These are phyloP conservation scores for Cheilosia soror DNA, from an alignment of 2,888 invertebrate genomes.

Conservation along the genomic window DNA sequence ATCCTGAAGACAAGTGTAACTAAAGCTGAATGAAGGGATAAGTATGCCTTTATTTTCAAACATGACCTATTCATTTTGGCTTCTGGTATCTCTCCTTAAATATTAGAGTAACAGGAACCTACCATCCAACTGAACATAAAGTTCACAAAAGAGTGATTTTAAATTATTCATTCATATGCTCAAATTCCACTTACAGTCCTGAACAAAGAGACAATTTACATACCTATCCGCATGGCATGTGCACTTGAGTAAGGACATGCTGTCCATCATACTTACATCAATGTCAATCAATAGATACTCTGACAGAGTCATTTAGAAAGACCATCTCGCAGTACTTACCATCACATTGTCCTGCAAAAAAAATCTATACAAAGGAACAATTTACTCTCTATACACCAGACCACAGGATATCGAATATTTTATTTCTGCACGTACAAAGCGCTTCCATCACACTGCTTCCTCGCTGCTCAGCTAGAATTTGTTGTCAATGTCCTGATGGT, in stretches of 20 bases:
- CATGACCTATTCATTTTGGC: not conserved
- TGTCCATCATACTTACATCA: conserved; percentile 25
- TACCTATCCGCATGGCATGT: not conserved
- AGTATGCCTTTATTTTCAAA: not conserved
- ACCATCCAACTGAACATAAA: not conserved
- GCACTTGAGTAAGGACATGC: not conserved
- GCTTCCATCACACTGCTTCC: not conserved
- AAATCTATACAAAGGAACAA: conserved; percentile 1
- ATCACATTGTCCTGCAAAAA: conserved; percentile 27
- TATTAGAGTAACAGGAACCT: not conserved
- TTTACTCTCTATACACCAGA: conserved; percentile 19
- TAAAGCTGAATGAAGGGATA: not conserved
- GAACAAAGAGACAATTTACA: conserved; percentile 31
- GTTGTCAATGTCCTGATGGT: conserved; percentile 25
- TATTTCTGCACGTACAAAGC: not conserved
- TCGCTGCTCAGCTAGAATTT: conserved; percentile 12
- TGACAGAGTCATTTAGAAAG: conserved; percentile 39
- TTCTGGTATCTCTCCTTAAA: not conserved
- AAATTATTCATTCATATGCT: conserved; percentile 56
- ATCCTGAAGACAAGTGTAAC: too few species aligned
- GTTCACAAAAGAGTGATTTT: not conserved
- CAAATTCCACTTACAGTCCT: conserved; percentile 32
- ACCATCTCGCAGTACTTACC: conserved; percentile 43
- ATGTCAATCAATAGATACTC: conserved; percentile 40
- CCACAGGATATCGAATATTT: conserved; percentile 40